phyloP scores from a whole-genome alignment of 2,888 invertebrate genomes.

The Ichneumon xanthorius region DNA sequence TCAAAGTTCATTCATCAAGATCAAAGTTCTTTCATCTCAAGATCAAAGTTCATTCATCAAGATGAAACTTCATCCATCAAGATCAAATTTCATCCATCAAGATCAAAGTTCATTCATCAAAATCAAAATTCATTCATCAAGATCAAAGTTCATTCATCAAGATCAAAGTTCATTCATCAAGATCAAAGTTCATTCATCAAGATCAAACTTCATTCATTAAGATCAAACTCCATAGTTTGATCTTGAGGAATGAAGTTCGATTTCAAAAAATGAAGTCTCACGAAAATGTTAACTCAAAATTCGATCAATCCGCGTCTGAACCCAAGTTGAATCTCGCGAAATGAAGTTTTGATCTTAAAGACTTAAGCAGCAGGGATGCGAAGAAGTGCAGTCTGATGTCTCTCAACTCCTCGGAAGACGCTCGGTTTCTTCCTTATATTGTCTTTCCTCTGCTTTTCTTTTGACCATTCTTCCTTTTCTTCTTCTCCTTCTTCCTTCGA shows the following conservation, averaged over 20 bases:
- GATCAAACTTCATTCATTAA: no score
- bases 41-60: no score
- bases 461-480: conserved; percentile 9
- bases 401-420: conserved; percentile 10
- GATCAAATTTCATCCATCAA: no score
- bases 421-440: neutral
- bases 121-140: no score
- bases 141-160: no score
- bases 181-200: no score
- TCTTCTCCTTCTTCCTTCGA: conserved; percentile 15
- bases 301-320: neutral
- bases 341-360: neutral
- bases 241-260: neutral
- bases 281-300: neutral
- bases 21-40: no score
- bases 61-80: no score
- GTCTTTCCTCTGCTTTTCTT: conserved; percentile 7
- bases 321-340: neutral
- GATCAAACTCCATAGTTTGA: neutral
- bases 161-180: no score
- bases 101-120: no score
- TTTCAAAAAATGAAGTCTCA: no score
- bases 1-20: no score
- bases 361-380: neutral
- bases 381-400: neutral